A percentile compares a stretch with the other conserved stretches of the same genome.
Conservation (phyloP, 2,113 vertebrate genomes). For the Oxygymnocypris stewartii region DNA sequence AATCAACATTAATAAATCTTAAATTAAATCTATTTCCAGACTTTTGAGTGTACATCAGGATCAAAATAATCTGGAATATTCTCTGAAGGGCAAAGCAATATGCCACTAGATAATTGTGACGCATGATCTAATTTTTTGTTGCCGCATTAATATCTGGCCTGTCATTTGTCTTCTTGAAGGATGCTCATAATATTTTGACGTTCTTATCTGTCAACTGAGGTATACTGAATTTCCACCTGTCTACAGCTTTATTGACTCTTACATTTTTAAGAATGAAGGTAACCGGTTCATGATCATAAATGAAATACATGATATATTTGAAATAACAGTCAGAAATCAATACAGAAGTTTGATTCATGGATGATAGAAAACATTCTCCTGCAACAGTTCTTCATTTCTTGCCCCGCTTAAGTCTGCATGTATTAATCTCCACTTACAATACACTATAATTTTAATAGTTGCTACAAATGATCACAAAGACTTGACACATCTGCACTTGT, state of each 20-base stretch:
- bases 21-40: background rate
- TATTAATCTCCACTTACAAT: background rate
- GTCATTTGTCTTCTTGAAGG: background rate
- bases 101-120: background rate
- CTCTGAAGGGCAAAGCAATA: background rate
- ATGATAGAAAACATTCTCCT: background rate
- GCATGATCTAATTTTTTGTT: background rate
- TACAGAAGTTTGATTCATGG: background rate
- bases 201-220: background rate
- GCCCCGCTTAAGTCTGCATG: background rate
- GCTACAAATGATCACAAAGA: background rate
- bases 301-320: background rate
- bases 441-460: background rate
- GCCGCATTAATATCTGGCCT: background rate
- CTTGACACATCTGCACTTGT: background rate
- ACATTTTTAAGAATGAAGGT: background rate
- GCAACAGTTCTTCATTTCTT: background rate
- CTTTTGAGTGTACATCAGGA: background rate
- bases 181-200: background rate
- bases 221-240: background rate
- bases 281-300: background rate
- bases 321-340: background rate
- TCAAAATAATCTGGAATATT: slow-evolving; percentile 9
- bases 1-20: background rate
- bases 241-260: slow-evolving; percentile 1